These are phyloP conservation scores for Poecilia latipinna DNA, from an alignment of 2,113 vertebrate species.

Conservation along the genomic window DNA sequence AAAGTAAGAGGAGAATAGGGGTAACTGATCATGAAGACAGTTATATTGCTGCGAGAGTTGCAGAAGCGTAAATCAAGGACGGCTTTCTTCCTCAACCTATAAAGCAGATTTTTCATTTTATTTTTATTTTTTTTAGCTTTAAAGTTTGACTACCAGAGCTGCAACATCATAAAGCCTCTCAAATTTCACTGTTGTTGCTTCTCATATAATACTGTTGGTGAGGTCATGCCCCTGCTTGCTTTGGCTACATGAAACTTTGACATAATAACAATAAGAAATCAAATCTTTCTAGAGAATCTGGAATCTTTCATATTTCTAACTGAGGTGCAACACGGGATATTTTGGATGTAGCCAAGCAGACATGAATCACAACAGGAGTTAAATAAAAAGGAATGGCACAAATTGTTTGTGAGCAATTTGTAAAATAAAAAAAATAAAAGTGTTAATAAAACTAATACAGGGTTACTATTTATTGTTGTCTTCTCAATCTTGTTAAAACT, in stretches of 20 bases:
- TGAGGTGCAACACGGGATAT: neutral
- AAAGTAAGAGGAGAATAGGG: slow-evolving; percentile 7
- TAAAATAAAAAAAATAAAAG: neutral
- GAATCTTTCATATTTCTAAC: neutral
- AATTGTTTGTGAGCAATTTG: neutral
- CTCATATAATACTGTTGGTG: neutral
- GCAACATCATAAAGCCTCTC: slow-evolving; percentile 1
- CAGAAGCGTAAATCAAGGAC: neutral
- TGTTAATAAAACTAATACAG: neutral
- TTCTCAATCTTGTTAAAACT: neutral
- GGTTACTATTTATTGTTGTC: neutral
- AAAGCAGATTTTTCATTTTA: neutral
- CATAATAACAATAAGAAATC: neutral
- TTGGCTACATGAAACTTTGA: neutral
- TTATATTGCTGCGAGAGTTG: neutral
- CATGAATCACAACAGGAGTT: neutral
- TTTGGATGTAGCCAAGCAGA: neutral
- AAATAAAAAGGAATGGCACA: neutral
- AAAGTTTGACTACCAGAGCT: neutral
- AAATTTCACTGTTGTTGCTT: slow-evolving; percentile 1
- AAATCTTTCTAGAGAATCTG: neutral
- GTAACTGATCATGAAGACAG: neutral
- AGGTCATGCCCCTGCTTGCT: neutral
- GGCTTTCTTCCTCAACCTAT: neutral
- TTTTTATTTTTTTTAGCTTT: neutral